phyloP scores from a whole-genome alignment of 1,140 invertebrate species.

The Helicoverpa zea region DNA sequence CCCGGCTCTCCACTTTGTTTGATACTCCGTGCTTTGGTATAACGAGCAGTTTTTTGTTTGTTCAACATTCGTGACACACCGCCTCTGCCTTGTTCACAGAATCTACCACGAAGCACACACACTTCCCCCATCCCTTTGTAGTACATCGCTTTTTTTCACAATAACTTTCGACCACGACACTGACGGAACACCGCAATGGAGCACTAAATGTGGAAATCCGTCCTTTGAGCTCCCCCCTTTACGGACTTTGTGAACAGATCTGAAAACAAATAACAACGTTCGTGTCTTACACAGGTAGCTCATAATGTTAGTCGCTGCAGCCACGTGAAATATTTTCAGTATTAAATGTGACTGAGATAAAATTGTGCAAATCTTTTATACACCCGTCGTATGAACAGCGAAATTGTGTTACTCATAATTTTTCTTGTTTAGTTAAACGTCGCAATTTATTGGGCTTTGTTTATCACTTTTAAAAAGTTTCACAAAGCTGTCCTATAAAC shows the following conservation, averaged over 20 bases:
- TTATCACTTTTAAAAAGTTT: neutral
- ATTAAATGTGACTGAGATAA: conserved; percentile 38
- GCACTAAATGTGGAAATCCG: conserved; percentile 22
- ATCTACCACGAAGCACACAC: neutral
- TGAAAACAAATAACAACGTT: conserved; percentile 38
- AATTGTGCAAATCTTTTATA: conserved; percentile 30
- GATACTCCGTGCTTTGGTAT: conserved; percentile 33
- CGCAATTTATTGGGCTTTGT: neutral
- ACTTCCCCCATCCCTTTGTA: neutral
- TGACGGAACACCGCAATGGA: conserved; percentile 13
- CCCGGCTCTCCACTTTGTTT: conserved; percentile 7
- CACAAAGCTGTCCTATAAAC: neutral
- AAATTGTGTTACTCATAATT: conserved; percentile 12
- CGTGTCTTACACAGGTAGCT: conserved; percentile 36
- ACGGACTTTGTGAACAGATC: conserved; percentile 28
- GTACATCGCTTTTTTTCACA: conserved; percentile 27
- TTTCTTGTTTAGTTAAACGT: neutral
- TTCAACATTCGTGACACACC: conserved; percentile 42
- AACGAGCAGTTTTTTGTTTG: conserved; percentile 48
- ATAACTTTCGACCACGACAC: conserved; percentile 26
- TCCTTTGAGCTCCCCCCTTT: conserved; percentile 11
- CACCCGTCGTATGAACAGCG: neutral
- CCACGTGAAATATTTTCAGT: conserved; percentile 34
- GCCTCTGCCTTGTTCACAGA: neutral
- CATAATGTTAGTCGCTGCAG: conserved; percentile 14